Evolutionary conservation across 1,140 invertebrate species (phyloP).

Genomic region (Calosoma granatense): DNA sequence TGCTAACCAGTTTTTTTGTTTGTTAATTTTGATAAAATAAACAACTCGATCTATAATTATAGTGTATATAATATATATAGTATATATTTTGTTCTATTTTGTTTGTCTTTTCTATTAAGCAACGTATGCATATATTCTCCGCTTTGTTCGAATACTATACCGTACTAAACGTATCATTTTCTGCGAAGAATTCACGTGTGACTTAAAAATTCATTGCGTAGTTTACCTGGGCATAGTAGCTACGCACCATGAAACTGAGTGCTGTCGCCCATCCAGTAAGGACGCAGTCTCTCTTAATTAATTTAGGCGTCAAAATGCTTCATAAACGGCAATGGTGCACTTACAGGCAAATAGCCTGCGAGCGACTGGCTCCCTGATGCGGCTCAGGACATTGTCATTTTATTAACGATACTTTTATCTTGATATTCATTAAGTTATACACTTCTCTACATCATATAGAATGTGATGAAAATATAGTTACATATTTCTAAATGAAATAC

Average conservation of each 20-base stretch:
- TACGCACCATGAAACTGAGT: background rate
- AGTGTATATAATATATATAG: background rate
- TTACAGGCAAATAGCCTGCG: background rate
- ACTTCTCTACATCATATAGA: background rate
- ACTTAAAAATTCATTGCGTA: background rate
- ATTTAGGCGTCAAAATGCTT: background rate
- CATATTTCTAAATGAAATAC: background rate
- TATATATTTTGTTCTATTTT: background rate
- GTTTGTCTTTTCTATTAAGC: too few relatives aligned
- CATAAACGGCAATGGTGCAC: background rate
- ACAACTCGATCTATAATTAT: too few relatives aligned
- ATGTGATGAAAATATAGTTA: background rate
- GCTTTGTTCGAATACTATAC: background rate
- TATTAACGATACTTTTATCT: background rate
- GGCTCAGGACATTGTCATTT: background rate
- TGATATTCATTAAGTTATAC: background rate
- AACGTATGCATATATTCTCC: background rate
- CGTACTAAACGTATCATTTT: too few relatives aligned
- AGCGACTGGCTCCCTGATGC: background rate
- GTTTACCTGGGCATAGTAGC: background rate
- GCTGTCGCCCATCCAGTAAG: background rate
- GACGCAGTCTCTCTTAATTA: background rate
- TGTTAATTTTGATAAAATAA: too few relatives aligned
- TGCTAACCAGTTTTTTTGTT: too few relatives aligned
- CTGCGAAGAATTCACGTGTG: too few relatives aligned